A percentile compares a stretch with the other conserved stretches of the same genome.
Conservation (phyloP, 2,797 vertebrate genomes). For the Pipistrellus pygmaeus region DNA sequence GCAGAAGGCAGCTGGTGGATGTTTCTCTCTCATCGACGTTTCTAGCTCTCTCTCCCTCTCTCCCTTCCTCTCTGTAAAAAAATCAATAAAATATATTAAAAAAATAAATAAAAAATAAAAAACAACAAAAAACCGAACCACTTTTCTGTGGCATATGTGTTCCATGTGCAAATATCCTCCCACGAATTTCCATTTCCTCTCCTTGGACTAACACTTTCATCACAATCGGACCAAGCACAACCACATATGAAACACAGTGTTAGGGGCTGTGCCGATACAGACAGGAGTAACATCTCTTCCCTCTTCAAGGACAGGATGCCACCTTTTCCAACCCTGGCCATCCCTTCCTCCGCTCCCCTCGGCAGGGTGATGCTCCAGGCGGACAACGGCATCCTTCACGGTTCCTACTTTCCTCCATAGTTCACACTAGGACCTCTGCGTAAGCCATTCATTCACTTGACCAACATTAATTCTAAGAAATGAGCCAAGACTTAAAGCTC, state of each 20-base stretch:
- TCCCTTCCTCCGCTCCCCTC: background rate
- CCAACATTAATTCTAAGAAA: background rate
- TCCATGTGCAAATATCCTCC: background rate
- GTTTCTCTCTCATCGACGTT: too few species aligned
- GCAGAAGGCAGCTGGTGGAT: too few species aligned
- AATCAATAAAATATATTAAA: too few species aligned
- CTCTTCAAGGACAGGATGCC: accelerated
- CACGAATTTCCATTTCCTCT: background rate
- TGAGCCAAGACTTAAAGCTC: background rate
- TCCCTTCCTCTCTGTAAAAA: too few species aligned
- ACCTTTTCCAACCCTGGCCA: accelerated
- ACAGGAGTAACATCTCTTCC: background rate
- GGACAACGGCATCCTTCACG: background rate
- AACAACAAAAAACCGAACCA: background rate
- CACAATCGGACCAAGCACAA: background rate
- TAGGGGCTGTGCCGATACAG: background rate
- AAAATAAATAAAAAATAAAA: too few species aligned
- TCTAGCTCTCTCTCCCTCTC: too few species aligned
- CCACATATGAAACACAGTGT: accelerated
- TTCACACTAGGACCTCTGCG: background rate
- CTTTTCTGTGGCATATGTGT: background rate
- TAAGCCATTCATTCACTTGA: background rate
- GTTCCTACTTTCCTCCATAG: background rate
- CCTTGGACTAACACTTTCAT: background rate
- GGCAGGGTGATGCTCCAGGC: background rate